Percentiles rank a stretch among this genome's conserved stretches.
Conservation (phyloP, 1,140 invertebrate genomes). For the Paralvinella palmiformis region DNA sequence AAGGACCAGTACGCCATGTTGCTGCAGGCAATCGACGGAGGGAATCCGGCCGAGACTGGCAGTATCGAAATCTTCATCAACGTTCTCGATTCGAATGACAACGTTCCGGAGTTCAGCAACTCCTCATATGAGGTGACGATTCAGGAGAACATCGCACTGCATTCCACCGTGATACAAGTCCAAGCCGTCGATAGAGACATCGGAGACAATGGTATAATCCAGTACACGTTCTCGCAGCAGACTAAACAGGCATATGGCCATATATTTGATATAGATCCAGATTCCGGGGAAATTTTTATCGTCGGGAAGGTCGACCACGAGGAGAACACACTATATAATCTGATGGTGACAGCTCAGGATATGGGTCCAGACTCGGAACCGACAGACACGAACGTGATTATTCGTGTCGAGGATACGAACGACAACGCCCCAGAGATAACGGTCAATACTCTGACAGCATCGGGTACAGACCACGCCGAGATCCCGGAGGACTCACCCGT, state of each 20-base stretch:
- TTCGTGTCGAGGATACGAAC: constrained; percentile 14
- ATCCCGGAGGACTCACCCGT: constrained; percentile 10
- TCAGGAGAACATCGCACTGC: constrained; percentile 3
- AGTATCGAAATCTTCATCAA: constrained; percentile 6
- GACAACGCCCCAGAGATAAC: constrained; percentile 11
- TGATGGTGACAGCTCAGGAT: constrained; percentile 87
- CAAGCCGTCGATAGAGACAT: constrained; percentile 11
- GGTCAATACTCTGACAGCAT: constrained; percentile 40
- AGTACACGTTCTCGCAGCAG: constrained; percentile 6
- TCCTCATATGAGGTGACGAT: constrained; percentile 1
- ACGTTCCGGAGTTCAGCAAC: constrained; percentile 12
- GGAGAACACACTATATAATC: constrained; percentile 75
- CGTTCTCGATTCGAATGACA: constrained; percentile 18
- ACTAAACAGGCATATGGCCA: constrained; percentile 3
- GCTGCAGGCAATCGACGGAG: constrained; percentile 15
- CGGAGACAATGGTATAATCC: constrained; percentile 7
- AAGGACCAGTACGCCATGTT: not conserved
- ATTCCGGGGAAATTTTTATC: constrained; percentile 1
- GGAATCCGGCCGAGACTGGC: constrained; percentile 13
- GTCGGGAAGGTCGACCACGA: constrained; percentile 52
- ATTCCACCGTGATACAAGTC: not conserved
- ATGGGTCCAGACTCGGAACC: constrained; percentile 85
- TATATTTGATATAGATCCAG: constrained; percentile 12
- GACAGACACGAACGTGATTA: constrained; percentile 69
- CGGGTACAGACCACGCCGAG: constrained; percentile 39